These are phyloP conservation scores for Panurus biarmicus DNA, from an alignment of 2,113 vertebrate genomes.

Conservation along the genomic window DNA sequence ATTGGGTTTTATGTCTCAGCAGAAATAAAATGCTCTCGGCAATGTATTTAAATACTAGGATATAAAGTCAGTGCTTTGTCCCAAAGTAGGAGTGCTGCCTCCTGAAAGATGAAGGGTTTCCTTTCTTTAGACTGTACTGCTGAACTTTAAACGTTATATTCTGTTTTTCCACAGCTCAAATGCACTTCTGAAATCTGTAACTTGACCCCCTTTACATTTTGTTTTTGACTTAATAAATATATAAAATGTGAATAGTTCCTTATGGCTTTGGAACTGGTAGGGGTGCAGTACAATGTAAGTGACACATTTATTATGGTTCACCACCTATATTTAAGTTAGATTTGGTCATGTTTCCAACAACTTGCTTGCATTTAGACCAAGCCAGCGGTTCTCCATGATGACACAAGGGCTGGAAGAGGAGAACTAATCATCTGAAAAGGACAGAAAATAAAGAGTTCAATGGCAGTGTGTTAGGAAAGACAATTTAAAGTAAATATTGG, in stretches of 20 bases:
- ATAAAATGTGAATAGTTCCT: not conserved
- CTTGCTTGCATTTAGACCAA: not conserved
- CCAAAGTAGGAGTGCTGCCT: not conserved
- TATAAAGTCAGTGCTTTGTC: not conserved
- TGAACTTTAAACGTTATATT: not conserved
- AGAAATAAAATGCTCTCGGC: not conserved
- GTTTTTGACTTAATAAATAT: not conserved
- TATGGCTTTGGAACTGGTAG: not conserved
- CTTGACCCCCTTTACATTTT: not conserved
- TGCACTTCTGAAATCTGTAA: not conserved
- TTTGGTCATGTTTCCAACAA: not conserved
- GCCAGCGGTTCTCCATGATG: conserved; percentile 8
- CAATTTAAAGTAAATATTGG: not conserved
- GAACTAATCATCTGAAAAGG: not conserved
- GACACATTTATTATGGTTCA: not conserved
- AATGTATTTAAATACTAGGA: not conserved
- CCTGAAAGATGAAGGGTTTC: not conserved
- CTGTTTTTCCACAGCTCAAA: not conserved
- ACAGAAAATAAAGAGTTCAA: not conserved
- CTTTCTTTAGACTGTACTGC: not conserved
- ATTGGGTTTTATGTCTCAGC: not conserved
- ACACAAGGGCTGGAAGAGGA: not conserved
- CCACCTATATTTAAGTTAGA: conserved; percentile 2
- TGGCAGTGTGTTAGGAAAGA: not conserved
- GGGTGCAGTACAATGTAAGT: not conserved